Evolutionary conservation across 2,888 invertebrate genomes (phyloP).

Genomic region (Drosophila acutilabella): DNA sequence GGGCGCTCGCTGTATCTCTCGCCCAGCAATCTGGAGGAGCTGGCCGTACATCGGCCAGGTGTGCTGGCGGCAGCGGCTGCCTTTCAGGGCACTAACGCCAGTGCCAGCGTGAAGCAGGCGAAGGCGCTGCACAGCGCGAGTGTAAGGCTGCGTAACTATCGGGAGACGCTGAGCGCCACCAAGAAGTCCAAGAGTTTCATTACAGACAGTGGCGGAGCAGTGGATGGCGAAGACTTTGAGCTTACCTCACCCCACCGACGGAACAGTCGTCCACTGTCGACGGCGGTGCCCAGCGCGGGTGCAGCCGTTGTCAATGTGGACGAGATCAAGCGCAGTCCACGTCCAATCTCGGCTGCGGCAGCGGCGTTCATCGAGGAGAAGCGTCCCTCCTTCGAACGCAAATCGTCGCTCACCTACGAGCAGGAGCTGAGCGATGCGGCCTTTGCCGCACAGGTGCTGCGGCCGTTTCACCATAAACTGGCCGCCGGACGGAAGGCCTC

Average conservation of each 20-base stretch:
- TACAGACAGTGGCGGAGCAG: constrained; percentile 77
- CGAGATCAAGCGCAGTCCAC: constrained; percentile 85
- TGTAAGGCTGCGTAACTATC: constrained; percentile 83
- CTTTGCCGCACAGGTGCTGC: constrained; percentile 84
- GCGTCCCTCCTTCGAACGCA: constrained; percentile 84
- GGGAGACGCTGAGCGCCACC: constrained; percentile 84
- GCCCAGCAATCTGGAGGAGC: constrained; percentile 84
- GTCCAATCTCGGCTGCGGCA: constrained; percentile 82
- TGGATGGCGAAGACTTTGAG: constrained; percentile 82
- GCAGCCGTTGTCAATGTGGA: constrained; percentile 78
- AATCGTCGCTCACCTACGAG: constrained; percentile 83
- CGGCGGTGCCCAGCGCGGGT: constrained; percentile 60
- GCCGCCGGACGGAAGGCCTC: constrained; percentile 82
- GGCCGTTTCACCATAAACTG: constrained; percentile 84
- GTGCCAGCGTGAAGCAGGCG: constrained; percentile 83
- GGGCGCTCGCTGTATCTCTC: constrained; percentile 84
- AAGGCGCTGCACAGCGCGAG: constrained; percentile 85
- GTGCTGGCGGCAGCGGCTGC: constrained; percentile 83
- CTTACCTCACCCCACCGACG: constrained; percentile 84
- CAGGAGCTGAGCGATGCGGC: constrained; percentile 84
- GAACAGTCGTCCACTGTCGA: constrained; percentile 84
- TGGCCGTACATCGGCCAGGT: constrained; percentile 83
- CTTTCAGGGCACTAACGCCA: constrained; percentile 85
- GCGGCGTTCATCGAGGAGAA: constrained; percentile 84
- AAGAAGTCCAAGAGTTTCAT: constrained; percentile 86